Conservation (phyloP, 1,140 invertebrate genomes). For the Tetranychus urticae region DNA sequence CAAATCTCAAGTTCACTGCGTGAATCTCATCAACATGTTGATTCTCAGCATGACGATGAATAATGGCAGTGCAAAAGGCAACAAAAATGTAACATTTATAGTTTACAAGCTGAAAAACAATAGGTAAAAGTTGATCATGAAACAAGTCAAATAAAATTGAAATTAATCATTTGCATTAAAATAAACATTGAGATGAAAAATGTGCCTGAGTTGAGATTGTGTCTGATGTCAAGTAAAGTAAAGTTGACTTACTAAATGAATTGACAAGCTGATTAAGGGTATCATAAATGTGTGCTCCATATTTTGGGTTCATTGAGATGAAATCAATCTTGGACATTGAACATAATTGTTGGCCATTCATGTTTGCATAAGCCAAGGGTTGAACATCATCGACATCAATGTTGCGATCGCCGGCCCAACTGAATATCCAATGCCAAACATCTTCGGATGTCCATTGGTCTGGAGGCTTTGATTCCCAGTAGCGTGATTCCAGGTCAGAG, state of each 20-base stretch:
- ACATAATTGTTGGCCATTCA: conserved; percentile 12
- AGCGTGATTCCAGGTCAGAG: conserved; percentile 1
- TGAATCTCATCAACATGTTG: too few species aligned
- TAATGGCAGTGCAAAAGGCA: too few species aligned
- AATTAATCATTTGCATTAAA: too few species aligned
- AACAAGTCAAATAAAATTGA: too few species aligned
- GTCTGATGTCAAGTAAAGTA: neutral
- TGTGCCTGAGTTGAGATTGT: too few species aligned
- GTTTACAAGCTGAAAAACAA: too few species aligned
- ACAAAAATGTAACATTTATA: too few species aligned
- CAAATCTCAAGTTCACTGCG: too few species aligned
- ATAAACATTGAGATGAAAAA: too few species aligned
- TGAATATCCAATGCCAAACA: conserved; percentile 12
- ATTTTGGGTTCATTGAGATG: conserved; percentile 10
- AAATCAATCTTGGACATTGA: conserved; percentile 10
- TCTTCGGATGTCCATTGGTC: conserved; percentile 12
- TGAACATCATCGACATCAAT: conserved; percentile 11
- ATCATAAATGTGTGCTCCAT: conserved; percentile 10
- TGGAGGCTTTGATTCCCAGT: conserved; percentile 9
- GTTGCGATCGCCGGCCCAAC: conserved; percentile 9
- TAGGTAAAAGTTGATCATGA: too few species aligned
- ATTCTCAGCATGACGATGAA: too few species aligned
- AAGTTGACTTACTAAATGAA: conserved; percentile 10
- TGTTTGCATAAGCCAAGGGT: conserved; percentile 9
- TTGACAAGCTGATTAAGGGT: conserved; percentile 10